phyloP scores from a whole-genome alignment of 1,140 invertebrate species.

The Manduca sexta region DNA sequence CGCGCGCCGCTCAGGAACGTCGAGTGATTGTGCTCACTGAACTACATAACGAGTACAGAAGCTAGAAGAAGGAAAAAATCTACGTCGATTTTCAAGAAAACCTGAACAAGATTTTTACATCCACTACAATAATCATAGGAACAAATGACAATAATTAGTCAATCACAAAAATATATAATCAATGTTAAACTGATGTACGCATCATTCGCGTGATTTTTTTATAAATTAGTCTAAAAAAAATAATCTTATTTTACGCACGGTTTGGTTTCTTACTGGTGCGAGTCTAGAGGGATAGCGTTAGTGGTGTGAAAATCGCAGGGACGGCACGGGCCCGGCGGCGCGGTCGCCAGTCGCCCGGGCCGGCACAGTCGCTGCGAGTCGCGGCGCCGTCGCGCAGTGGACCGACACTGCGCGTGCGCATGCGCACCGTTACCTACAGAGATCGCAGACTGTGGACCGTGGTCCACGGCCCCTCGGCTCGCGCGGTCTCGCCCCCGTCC shows the following conservation, averaged over 20 bases:
- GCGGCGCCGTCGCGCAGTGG: slow-evolving; percentile 28
- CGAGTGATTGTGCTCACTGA: slow-evolving; percentile 30
- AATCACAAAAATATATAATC: slow-evolving; percentile 62
- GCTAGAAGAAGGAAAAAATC: slow-evolving; percentile 53
- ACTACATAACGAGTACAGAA: slow-evolving; percentile 40
- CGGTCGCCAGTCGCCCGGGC: too few relatives aligned
- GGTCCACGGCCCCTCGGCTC: slow-evolving; percentile 52
- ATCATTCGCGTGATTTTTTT: slow-evolving; percentile 51
- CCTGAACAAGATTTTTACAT: slow-evolving; percentile 62
- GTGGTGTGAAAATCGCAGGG: slow-evolving; percentile 35
- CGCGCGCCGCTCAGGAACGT: slow-evolving; percentile 42
- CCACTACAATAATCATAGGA: slow-evolving; percentile 68
- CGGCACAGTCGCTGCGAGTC: slow-evolving; percentile 11
- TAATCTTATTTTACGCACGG: slow-evolving; percentile 59
- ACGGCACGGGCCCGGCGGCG: slow-evolving; percentile 23
- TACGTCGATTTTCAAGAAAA: slow-evolving; percentile 70
- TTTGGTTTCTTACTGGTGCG: slow-evolving; percentile 67
- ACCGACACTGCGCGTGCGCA: slow-evolving; percentile 27
- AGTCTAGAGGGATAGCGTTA: slow-evolving; percentile 58
- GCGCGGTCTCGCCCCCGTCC: slow-evolving; percentile 44
- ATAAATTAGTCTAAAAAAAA: slow-evolving; percentile 57
- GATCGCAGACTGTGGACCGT: slow-evolving; percentile 61
- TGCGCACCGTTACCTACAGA: slow-evolving; percentile 60
- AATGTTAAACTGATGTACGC: slow-evolving; percentile 62
- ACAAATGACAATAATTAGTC: slow-evolving; percentile 70